Evolutionary conservation across 2,888 invertebrate species (phyloP), one percentile per base, ranked within the genome.

Genomic region (Macrophya alboannulata): DNA sequence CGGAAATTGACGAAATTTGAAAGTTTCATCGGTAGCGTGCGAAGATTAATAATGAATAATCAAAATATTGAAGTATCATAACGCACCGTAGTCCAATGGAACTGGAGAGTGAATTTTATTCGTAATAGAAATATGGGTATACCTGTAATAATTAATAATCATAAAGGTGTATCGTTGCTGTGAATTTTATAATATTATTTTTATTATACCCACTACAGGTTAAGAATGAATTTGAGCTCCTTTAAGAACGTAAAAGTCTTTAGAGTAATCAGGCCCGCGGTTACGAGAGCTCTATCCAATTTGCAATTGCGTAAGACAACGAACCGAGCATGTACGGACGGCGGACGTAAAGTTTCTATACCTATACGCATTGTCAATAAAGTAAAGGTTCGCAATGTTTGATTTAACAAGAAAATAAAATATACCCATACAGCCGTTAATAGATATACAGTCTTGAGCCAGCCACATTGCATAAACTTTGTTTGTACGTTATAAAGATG

Each of bases 361-460:
- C 59, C 59, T 59, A 62, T 59, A 81, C 59, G 25, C 62, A 81
- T 81, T 81, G 81, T 81, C 81, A 62, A 81, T 81, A 81, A 81
- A 62, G 25, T 51, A 51, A 81, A 62, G 81, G 40, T 81, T 81
- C 43, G 81, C 62, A 62, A 81, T 81, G 81, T 81, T 59, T 81
- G 81, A 81, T 81, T 81, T 62, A 81, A 25, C 81, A 81, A 81
- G 81, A 81, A 62, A 62, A 81, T 74, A 43, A 62, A 62, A 62
- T 81, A 21, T 62, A 62, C n/a, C 43, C 62, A 40, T 21, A 81
- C 81, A 21, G 4, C 8, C 25, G 81, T 81, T 81, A 59, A 81
- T 81, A 43, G 21, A 62, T 62, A 62, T 62, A 62, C 12, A 62
- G 37, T 37, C 31, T 62, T n/a, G 17, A 43, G 25, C 40, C 81